Conservation (phyloP, 2,797 vertebrate species). For the Pteropus rufus region DNA sequence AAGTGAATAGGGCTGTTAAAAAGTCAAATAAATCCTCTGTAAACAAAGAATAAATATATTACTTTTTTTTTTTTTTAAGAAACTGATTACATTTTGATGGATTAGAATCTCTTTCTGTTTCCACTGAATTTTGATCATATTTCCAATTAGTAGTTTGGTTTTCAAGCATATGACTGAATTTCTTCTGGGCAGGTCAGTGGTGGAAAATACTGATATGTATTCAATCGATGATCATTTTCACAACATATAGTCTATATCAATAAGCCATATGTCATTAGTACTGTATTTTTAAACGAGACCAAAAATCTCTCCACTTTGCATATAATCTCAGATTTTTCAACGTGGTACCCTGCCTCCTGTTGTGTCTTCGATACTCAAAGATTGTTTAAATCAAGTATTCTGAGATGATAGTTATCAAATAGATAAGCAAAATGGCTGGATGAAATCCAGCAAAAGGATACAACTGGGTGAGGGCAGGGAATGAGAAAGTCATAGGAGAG, state of each 20-base stretch:
- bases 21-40: not conserved
- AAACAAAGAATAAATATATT: not conserved
- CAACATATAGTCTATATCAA: not conserved
- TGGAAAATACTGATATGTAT: not conserved
- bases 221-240: not conserved
- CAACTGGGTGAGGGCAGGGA: not conserved
- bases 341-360: not conserved
- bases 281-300: not conserved
- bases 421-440: not conserved
- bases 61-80: not conserved
- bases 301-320: not conserved
- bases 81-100: not conserved
- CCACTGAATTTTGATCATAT: not conserved
- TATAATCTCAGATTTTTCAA: not conserved
- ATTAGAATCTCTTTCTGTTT: slow-evolving; percentile 1
- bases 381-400: not conserved
- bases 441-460: not conserved
- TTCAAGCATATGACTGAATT: not conserved
- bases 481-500: not conserved
- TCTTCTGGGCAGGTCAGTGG: not conserved
- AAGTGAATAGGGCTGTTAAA: not conserved
- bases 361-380: not conserved
- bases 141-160: not conserved
- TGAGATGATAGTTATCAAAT: not conserved
- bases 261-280: not conserved